Base-by-base conservation (phyloP, 2,888 invertebrate species). In the Elegia similella region DNA sequence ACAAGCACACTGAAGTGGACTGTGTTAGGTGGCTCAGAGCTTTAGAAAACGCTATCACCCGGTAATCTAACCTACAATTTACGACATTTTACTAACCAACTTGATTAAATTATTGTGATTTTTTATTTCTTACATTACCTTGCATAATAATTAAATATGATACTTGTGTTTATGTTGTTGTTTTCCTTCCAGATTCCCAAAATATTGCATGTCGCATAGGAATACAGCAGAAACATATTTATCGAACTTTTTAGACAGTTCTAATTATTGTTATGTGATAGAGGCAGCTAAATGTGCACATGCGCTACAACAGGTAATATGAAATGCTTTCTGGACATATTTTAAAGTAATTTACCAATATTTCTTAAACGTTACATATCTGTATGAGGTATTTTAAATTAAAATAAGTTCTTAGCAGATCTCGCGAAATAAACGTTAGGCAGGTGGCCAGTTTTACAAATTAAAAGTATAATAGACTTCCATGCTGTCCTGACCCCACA, bases 211-310 rank as follows among this genome's bases (percentile, higher is more conserved):
- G 23, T 71, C 83, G 15, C 83, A 89, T 60, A 72, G 88, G n/a
- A 59, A 56, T 7, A 75, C 78, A 12, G 80, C 84, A 61, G 91
- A 90, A 62, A 72, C 66, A 38, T 78, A 76, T 58, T 62, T 90
- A 54, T 57, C 59, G n/a, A 58, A 75, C 52, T 87, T 82, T 59
- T 60, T 90, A 55, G 74, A 75, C 42, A 75, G 79, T 5, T 72
- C 59, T n/a, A 83, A 80, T 64, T 78, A 76, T 58, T 73, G 69
- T 62, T 75, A 74, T 78, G 88, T 85, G 3, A 78, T 90, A 64
- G 77, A 76, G 63, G 87, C 88, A 59, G 90, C 88, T 43, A 89
- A 87, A 72, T 88, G 88, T 78, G 79, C 80, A 17, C 88, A 88
- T 70, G 75, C 74, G 1, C 67, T 91, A 17, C 91, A 88, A 61